Evolutionary conservation across 2,113 vertebrate genomes (phyloP), one percentile per base, ranked within the genome.

Genomic region (Bombycilla garrulus): DNA sequence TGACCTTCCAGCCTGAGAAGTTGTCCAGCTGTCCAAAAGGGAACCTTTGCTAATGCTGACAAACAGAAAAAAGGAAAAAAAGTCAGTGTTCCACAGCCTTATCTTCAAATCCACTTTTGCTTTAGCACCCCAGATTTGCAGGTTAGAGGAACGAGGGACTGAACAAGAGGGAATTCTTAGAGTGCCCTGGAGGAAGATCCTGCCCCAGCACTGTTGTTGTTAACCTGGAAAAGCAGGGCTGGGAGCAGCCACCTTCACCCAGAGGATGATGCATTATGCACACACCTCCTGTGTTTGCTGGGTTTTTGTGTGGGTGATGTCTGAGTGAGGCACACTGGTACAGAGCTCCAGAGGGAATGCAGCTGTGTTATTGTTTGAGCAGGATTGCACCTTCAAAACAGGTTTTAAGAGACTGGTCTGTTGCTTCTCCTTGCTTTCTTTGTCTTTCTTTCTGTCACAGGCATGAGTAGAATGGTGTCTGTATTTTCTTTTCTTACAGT

Each of bases 201-300:
- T 57, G 10, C 31, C 12, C 28, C 0, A 0, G 62, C 5, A 1
- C n/a, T 60, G 53, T 4, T 58, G 40, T 40, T 4, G 3, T 40
- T 50, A 42, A 42, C 2, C 11, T 44, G n/a, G 56, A 16, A 20
- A 21, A 61, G 66, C 15, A 20, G 71, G 5, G 38, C 4, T 1
- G 48, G 65, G 40, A 81, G 47, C 45, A 57, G 26, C 31, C 2
- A 0, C 22, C 26, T 20, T 29, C 50, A 8, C 18, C 18, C 67
- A 4, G 23, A 35, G 69, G 25, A 11, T 36, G 70, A 4, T 76
- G 70, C 25, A 3, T 62, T 72, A 6, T 66, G 87, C 45, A 24
- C 56, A 11, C 23, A 18, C 6, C 65, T 91, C 56, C 40, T 31
- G 29, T 51, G 56, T 42, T 60, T 38, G 23, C 44, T 70, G 83